Percentiles rank a stretch among this genome's conserved stretches.
Conservation (phyloP, 2,888 invertebrate genomes). For the Drosophila ustulata region DNA sequence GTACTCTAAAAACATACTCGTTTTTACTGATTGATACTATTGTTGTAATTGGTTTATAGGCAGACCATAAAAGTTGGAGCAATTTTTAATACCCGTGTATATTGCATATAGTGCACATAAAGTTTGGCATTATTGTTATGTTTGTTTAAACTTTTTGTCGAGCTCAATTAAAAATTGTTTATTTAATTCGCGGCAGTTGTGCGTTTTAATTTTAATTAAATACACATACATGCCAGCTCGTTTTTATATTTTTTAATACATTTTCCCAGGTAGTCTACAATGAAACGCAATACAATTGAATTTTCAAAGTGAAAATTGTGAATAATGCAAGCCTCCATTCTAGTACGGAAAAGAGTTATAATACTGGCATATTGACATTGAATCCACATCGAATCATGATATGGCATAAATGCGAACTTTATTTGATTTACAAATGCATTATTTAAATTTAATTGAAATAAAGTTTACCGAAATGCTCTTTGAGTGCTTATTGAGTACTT, state of each 20-base stretch:
- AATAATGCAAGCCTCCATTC: conserved; percentile 35
- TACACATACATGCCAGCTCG: conserved; percentile 40
- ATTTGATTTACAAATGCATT: conserved; percentile 28
- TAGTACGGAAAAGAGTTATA: conserved; percentile 1
- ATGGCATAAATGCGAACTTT: conserved; percentile 31
- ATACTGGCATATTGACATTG: conserved; percentile 6
- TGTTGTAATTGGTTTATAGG: conserved; percentile 71
- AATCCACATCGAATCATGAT: conserved; percentile 9
- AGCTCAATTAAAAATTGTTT: conserved; percentile 75
- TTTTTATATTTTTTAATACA: conserved; percentile 32
- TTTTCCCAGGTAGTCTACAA: conserved; percentile 14
- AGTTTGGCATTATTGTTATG: conserved; percentile 48
- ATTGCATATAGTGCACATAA: conserved; percentile 27
- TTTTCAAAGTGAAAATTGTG: conserved; percentile 40
- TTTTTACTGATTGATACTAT: conserved; percentile 12
- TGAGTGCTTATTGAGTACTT: background rate
- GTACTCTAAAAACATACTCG: background rate
- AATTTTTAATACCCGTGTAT: too few relatives aligned
- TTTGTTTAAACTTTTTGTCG: conserved; percentile 71
- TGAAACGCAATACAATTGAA: conserved; percentile 48
- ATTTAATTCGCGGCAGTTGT: conserved; percentile 72
- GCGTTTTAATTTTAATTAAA: conserved; percentile 75
- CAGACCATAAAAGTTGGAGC: conserved; percentile 54
- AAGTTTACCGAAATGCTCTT: background rate
- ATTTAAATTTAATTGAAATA: background rate